Conservation (phyloP, 2,797 vertebrate genomes). For the Ctenosaura bakeri region DNA sequence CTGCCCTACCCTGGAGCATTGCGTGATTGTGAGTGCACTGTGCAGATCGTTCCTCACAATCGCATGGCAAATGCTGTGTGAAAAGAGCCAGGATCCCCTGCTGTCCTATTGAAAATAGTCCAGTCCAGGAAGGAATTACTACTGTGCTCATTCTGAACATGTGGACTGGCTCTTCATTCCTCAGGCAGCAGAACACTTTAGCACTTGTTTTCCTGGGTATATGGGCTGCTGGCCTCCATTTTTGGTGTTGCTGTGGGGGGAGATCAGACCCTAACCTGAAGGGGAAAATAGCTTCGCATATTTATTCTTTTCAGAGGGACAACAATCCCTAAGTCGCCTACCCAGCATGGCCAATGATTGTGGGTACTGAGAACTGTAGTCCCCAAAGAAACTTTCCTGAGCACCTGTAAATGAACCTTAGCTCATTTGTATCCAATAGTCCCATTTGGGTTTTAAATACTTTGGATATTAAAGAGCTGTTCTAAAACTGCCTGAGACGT, state of each 20-base stretch:
- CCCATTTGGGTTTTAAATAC: slow-evolving; percentile 41
- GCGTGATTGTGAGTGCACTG: too few relatives aligned
- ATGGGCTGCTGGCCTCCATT: slow-evolving; percentile 30
- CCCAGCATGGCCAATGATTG: too few relatives aligned
- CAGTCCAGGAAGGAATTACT: neutral
- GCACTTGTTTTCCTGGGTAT: neutral
- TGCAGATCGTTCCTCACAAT: too few relatives aligned
- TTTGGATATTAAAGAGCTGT: slow-evolving; percentile 45
- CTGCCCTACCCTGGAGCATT: too few relatives aligned
- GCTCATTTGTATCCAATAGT: neutral
- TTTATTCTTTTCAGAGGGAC: too few relatives aligned
- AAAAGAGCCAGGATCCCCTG: too few relatives aligned
- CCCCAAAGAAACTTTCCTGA: too few relatives aligned
- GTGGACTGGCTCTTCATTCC: neutral
- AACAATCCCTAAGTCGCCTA: too few relatives aligned
- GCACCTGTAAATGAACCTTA: neutral
- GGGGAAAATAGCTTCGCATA: slow-evolving; percentile 4
- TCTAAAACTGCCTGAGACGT: slow-evolving; percentile 47
- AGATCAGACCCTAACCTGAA: neutral
- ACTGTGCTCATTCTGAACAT: neutral
- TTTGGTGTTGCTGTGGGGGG: slow-evolving; percentile 36
- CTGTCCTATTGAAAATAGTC: neutral
- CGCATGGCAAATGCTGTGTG: too few relatives aligned
- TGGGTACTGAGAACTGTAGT: too few relatives aligned
- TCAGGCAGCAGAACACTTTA: too few relatives aligned